Evolutionary conservation across 2,113 vertebrate genomes (phyloP), one percentile per base, ranked within the genome.

Genomic region (Hemichromis elongatus): DNA sequence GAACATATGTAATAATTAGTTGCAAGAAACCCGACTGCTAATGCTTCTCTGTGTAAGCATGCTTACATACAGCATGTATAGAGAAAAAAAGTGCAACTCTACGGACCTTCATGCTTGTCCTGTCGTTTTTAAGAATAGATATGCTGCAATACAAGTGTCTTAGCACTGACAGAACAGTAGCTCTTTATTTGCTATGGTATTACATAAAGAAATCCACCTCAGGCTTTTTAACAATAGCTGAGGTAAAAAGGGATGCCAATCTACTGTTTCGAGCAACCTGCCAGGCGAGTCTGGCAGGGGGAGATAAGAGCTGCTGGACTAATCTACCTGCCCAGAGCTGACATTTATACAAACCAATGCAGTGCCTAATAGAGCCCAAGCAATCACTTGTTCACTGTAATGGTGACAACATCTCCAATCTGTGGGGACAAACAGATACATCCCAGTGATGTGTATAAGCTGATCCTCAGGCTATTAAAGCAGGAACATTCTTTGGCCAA

Each of bases 271-370:
- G 18, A 81, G 73, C 77, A 28, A 54, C 82, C 50, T 86, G 88
- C 57, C 68, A 89, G n/a, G 73, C 66, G 80, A 90, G 88, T 89
- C 88, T 93, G 92, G 66, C 75, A 66, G 70, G 66, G 82, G 57
- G 55, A 87, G 92, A 94, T 93, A 93, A 90, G 89, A 53, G 45
- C 77, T 28, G 26, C 9, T 61, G 86, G 87, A 68, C 82, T 80
- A 81, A 89, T 92, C 81, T 81, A 45, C 35, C 59, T 91, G 40
- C 24, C 18, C 79, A 82, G 79, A 26, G 24, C 42, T 24, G 81
- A 87, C 66, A 54, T 4, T 21, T 4, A 10, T n/a, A 54, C 19
- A n/a, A 54, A 54, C 52, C 52, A 54, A 9, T 21, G 9, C 52
- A 21, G 52, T 42, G 28, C 10, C 78, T 83, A 75, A 91, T 89